These are phyloP conservation scores for Perithous albicinctus DNA, from an alignment of 2,888 invertebrate species.

Conservation along the genomic window DNA sequence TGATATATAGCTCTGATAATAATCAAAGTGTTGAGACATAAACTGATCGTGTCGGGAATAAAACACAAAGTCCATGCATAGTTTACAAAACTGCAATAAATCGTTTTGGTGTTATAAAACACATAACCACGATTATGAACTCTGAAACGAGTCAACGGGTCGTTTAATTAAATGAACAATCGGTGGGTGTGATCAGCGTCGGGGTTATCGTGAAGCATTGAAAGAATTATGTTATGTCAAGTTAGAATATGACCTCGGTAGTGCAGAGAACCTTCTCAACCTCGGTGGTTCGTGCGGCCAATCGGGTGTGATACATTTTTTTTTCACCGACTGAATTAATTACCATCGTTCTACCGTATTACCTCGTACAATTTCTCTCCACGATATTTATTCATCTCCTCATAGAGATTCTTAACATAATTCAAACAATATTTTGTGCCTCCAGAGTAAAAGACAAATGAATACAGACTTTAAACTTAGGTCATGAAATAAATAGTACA, in stretches of 20 bases:
- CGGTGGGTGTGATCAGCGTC: conserved; percentile 18
- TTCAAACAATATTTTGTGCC: not conserved
- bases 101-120: not conserved
- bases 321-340: conserved; percentile 61
- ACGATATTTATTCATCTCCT: conserved; percentile 40
- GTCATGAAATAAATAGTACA: too few relatives aligned
- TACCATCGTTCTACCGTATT: conserved; percentile 35
- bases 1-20: not conserved
- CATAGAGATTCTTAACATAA: conserved; percentile 14
- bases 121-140: conserved; percentile 24
- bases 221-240: conserved; percentile 51
- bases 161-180: conserved; percentile 42
- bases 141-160: conserved; percentile 44
- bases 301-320: conserved; percentile 62
- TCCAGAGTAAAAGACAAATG: not conserved
- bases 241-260: conserved; percentile 8
- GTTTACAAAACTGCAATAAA: not conserved
- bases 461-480: too few relatives aligned
- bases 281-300: conserved; percentile 57
- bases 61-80: not conserved
- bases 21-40: not conserved
- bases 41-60: not conserved
- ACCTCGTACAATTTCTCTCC: conserved; percentile 14
- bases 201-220: conserved; percentile 13
- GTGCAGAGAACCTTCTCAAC: conserved; percentile 19